These are phyloP conservation scores for Cyclargus thomasi DNA, from an alignment of 1,140 invertebrate genomes.

Conservation along the genomic window DNA sequence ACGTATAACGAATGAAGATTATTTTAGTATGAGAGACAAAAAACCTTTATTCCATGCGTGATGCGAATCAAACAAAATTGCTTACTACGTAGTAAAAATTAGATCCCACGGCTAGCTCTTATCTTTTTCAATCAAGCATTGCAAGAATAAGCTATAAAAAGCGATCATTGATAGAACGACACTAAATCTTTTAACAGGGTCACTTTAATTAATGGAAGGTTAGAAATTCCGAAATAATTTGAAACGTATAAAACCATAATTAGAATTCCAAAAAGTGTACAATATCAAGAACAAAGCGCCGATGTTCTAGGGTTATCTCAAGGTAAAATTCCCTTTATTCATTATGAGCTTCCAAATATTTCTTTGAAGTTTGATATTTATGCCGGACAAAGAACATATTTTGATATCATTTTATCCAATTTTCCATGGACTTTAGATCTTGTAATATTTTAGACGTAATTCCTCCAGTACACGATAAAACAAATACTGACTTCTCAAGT, in stretches of 20 bases:
- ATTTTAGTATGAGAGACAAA: no score
- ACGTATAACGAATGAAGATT: no score
- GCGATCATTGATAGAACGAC: not conserved
- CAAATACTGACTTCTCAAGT: no score
- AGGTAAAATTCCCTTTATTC: conserved; percentile 36
- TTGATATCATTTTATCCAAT: not conserved
- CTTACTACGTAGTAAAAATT: no score
- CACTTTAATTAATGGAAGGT: conserved; percentile 7
- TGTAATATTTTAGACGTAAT: no score
- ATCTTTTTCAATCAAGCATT: not conserved
- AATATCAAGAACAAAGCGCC: conserved; percentile 36
- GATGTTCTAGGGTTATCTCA: conserved; percentile 35
- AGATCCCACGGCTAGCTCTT: no score
- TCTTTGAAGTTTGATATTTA: conserved; percentile 38
- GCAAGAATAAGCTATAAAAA: not conserved
- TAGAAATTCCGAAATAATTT: not conserved
- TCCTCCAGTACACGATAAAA: no score
- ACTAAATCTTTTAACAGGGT: not conserved
- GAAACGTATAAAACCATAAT: conserved; percentile 30
- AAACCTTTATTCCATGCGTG: no score
- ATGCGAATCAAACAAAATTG: no score
- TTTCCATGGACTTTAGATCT: not conserved
- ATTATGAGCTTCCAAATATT: conserved; percentile 37
- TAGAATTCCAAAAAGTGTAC: conserved; percentile 37
- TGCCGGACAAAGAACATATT: conserved; percentile 23